Evolutionary conservation across 2,888 invertebrate genomes (phyloP), one percentile per base, ranked within the genome.

Genomic region (Acanthosepion esculentum): DNA sequence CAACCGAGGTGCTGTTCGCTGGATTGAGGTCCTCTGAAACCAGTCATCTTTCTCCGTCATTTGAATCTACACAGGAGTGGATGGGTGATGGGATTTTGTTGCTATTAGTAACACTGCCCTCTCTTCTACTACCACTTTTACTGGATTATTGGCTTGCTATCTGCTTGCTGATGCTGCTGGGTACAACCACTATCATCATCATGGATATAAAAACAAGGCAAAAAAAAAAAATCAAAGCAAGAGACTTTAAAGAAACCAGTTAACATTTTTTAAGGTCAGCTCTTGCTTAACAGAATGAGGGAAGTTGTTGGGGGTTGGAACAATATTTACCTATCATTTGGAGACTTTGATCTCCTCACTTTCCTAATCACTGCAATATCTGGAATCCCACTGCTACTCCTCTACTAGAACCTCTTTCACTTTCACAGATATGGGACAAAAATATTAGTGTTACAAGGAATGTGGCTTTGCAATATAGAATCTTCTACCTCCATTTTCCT

Each of bases 1-100:
- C 96, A 98, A 98, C 96, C 98, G 98, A 97, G 98, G 99, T 94
- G 98, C 98, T 96, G 99, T 99, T 94, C 98, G 98, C 97, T 98
- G 98, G 98, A 95, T 96, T 48, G 97, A 97, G 94, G 95, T 96
- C 48, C 94, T 96, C 48, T 96, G 33, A 53, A 92, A 92, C 26
- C 92, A 48, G 50, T 50, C 50, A 92, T 78, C 78, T 33, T 78
- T 78, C 78, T 78, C 78, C 78, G 33, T 78, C 78, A 78, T 15
- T 78, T 78, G 78, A 78, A 78, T 78, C 78, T 78, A 78, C 78
- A 78, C n/a, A 33, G 78, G 78, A 78, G 78, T 78, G 78, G n/a
- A 12, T 78, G n/a, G 78, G n/a, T 78, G n/a, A 33, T n/a, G n/a
- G 78, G n/a, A 33, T 33, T 33, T n/a, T n/a, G 78, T 15, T 78